Evolutionary conservation across 2,113 vertebrate species (phyloP).

Genomic region (Vidua chalybeata): DNA sequence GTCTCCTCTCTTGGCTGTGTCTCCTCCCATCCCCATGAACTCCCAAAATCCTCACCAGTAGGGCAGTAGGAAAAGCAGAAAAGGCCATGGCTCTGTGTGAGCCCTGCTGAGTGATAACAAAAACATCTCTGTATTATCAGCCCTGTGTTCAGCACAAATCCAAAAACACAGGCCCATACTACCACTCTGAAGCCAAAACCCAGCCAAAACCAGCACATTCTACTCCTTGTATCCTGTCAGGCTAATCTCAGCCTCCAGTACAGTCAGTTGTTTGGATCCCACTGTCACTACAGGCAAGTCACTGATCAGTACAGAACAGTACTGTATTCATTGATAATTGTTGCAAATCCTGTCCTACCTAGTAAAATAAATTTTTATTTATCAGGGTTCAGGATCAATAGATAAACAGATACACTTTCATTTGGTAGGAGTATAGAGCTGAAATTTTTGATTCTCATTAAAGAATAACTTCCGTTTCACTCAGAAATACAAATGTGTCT

Average conservation of each 20-base stretch:
- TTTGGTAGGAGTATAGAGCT: neutral
- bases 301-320: neutral
- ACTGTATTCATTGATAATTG: neutral
- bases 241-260: neutral
- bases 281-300: neutral
- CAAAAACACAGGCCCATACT: fast-evolving
- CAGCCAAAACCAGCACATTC: neutral
- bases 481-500: neutral
- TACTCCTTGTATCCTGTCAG: neutral
- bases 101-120: neutral
- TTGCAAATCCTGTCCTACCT: neutral
- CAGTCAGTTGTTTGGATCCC: neutral
- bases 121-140: neutral
- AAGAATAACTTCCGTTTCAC: neutral
- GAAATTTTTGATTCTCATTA: neutral
- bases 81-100: neutral
- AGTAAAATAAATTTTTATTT: neutral
- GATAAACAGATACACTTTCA: neutral
- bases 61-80: neutral
- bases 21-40: no score
- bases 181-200: neutral
- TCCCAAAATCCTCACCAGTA: fast-evolving
- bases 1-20: neutral
- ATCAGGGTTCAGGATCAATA: neutral
- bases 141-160: neutral